Evolutionary conservation across 2,888 invertebrate genomes (phyloP).

Genomic region (Eledona agricola): DNA sequence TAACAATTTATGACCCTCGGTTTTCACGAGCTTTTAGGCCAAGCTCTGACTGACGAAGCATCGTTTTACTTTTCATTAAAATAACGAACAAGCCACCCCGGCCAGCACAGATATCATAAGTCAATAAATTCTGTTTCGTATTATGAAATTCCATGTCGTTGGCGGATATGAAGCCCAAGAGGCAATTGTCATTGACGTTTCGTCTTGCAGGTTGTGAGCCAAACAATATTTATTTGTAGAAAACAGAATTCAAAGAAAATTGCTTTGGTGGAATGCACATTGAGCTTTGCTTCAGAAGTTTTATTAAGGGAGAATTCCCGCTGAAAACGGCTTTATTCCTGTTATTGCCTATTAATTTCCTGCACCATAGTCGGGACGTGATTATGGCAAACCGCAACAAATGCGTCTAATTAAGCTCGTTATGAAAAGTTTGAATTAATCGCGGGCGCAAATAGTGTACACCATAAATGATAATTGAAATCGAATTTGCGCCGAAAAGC

Average conservation of each 20-base stretch:
- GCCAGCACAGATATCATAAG: too few species aligned
- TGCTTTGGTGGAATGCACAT: too few species aligned
- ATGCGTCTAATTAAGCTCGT: slow-evolving; percentile 18
- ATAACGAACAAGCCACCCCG: slow-evolving; percentile 7
- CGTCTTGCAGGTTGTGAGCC: too few species aligned
- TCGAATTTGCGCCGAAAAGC: neutral
- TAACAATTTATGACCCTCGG: slow-evolving; percentile 19
- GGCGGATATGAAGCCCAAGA: neutral
- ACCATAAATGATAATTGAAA: slow-evolving; percentile 1
- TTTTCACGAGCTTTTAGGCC: slow-evolving; percentile 19
- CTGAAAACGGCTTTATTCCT: slow-evolving; percentile 7
- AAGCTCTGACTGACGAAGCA: slow-evolving; percentile 11
- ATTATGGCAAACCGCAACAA: slow-evolving; percentile 14
- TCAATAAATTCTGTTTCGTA: too few species aligned
- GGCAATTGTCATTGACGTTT: too few species aligned
- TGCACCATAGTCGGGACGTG: slow-evolving; percentile 3
- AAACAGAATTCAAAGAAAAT: too few species aligned
- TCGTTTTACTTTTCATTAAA: slow-evolving; percentile 11
- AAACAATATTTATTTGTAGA: too few species aligned
- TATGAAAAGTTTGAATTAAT: slow-evolving; percentile 20
- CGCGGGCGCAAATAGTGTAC: neutral
- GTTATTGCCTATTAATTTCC: slow-evolving; percentile 6
- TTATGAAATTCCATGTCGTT: neutral
- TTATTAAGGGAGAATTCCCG: too few species aligned
- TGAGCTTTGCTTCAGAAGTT: too few species aligned